Evolutionary conservation across 2,888 invertebrate species (phyloP), one percentile per base, ranked within the genome.

Genomic region (Pristionchus maxplancki): DNA sequence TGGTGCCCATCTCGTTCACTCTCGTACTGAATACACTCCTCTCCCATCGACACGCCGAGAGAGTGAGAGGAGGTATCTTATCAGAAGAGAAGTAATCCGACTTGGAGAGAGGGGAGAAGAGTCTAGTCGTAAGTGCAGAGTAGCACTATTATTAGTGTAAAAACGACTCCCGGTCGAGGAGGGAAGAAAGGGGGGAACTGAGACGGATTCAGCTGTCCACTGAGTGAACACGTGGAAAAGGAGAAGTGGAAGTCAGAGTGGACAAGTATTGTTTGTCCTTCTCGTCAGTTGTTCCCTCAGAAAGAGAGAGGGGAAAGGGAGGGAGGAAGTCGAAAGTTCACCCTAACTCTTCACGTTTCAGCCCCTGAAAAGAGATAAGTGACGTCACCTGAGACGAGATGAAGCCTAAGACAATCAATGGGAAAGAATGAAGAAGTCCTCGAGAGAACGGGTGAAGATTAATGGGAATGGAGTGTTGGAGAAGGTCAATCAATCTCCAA

Each of bases 221-320:
- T 31, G 15, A 31, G 31, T 0, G 31, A 64, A 64, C 64, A 64
- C 64, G 64, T 64, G 64, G 64, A 64, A 64, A 34, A 15, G 15
- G 64, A 34, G 64, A 31, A 31, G 31, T 13, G 53, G 31, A 31
- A 64, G 31, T 64, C 64, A 17, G 64, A 62, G 31, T 31, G 64
- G 28, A 31, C 64, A 28, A 28, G 15, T 31, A 1, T 4, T 64
- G 64, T 64, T 64, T 64, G 64, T 34, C 64, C 31, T 64, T 64
- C 64, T 15, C 28, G 64, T 64, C 64, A 58, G 58, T 58, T 58
- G 58, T 58, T 58, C 64, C 31, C 64, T 64, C 64, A 64, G 64
- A 34, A 11, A 64, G 58, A 58, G 58, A 58, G 58, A 24, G 6
- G 58, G 24, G 58, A n/a, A 8, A 64, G n/a, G 17, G 28, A 64